phyloP scores from a whole-genome alignment of 2,113 vertebrate genomes.

The Cranoglanis bouderius region DNA sequence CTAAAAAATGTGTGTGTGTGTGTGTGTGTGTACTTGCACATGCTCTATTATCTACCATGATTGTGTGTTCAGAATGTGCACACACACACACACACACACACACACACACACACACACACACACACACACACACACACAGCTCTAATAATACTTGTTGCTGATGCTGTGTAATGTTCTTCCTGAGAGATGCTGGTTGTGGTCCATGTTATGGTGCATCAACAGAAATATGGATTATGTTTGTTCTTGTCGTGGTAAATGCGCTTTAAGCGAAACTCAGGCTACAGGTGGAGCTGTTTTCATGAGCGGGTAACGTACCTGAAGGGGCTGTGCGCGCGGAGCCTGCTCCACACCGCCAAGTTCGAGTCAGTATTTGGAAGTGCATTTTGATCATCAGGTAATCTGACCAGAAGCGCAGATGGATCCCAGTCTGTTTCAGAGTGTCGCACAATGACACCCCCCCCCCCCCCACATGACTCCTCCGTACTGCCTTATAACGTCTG shows the following conservation, averaged over 20 bases:
- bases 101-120: too few species aligned
- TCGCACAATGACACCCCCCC: too few species aligned
- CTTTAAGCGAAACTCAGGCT: not conserved
- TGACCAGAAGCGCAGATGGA: too few species aligned
- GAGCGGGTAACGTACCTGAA: conserved; percentile 24
- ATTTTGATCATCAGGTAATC: not conserved
- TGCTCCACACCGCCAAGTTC: conserved; percentile 47
- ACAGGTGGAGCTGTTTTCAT: not conserved
- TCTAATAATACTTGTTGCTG: conserved; percentile 52
- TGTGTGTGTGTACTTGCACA: not conserved
- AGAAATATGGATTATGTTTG: conserved; percentile 43
- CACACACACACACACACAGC: not conserved
- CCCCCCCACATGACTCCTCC: conserved; percentile 5
- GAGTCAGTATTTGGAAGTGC: conserved; percentile 37
- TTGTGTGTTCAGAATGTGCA: conserved; percentile 31
- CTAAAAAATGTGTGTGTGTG: not conserved
- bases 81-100: not conserved
- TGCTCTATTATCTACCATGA: not conserved
- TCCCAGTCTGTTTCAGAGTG: not conserved
- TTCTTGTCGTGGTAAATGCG: not conserved
- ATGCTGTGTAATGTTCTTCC: conserved; percentile 21
- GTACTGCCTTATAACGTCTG: conserved; percentile 33
- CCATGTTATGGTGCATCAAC: conserved; percentile 33
- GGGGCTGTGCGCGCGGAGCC: conserved; percentile 24
- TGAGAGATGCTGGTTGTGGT: conserved; percentile 6